Percentiles rank a stretch among this genome's conserved stretches.
phyloP scores from a whole-genome alignment of 2,797 vertebrate genomes.

The Rhinatrema bivittatum region DNA sequence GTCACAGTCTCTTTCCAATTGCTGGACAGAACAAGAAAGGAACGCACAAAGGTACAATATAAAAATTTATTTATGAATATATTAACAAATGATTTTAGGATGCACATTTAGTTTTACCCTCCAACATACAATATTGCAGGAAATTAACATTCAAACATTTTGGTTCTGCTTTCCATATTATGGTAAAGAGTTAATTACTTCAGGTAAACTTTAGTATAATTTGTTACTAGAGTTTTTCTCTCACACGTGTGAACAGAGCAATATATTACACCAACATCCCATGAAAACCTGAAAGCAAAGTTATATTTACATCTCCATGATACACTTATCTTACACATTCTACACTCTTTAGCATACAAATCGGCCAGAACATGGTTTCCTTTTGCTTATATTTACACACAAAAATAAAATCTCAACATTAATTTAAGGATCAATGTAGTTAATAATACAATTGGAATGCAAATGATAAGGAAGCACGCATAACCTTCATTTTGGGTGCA shows the following conservation, averaged over 20 bases:
- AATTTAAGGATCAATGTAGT: conserved; percentile 19
- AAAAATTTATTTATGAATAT: conserved; percentile 43
- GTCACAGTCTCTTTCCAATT: background rate
- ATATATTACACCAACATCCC: conserved; percentile 2
- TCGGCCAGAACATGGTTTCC: conserved; percentile 18
- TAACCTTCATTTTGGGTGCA: too few relatives aligned
- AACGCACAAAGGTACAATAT: conserved; percentile 18
- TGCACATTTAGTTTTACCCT: conserved; percentile 17
- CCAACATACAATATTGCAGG: conserved; percentile 11
- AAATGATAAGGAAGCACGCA: too few relatives aligned
- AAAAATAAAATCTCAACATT: conserved; percentile 35
- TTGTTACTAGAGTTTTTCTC: too few relatives aligned
- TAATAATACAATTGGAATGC: conserved; percentile 12
- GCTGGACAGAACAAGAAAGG: conserved; percentile 5
- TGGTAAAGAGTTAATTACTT: background rate
- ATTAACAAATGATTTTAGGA: conserved; percentile 21
- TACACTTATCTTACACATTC: conserved; percentile 28
- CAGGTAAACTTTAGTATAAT: too few relatives aligned
- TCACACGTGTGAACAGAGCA: too few relatives aligned
- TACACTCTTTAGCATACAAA: conserved; percentile 29
- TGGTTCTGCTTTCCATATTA: conserved; percentile 1
- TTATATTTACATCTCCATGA: conserved; percentile 22
- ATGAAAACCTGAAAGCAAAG: conserved; percentile 27
- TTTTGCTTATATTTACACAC: conserved; percentile 49
- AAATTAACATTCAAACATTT: conserved; percentile 27